Conservation (phyloP, 2,113 vertebrate genomes). For the Alectura lathami region DNA sequence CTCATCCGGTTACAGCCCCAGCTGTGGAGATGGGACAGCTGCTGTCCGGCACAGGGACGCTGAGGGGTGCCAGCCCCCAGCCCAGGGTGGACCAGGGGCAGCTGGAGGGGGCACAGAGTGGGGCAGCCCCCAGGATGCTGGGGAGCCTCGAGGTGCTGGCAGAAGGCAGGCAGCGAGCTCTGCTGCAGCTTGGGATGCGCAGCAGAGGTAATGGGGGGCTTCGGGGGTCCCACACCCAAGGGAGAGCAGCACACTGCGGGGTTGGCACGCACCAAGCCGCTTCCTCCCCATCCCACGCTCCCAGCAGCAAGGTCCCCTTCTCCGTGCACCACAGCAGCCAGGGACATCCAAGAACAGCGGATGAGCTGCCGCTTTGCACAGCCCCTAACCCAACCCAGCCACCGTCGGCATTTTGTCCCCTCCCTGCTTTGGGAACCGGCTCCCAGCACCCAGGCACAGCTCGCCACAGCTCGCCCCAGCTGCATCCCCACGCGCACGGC, state of each 20-base stretch:
- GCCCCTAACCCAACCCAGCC: background rate
- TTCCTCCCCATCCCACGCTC: background rate
- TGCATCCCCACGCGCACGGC: background rate
- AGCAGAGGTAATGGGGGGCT: background rate
- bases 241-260: accelerated
- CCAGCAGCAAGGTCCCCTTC: background rate
- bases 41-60: background rate
- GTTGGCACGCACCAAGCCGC: background rate
- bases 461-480: background rate
- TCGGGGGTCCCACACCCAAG: too few species aligned
- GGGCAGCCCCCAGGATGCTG: accelerated
- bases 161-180: background rate
- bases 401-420: too few species aligned
- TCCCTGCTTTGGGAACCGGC: background rate
- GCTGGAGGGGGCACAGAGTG: background rate
- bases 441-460: background rate
- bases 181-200: accelerated
- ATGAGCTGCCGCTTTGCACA: too few species aligned
- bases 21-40: background rate
- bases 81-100: background rate
- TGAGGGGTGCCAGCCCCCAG: background rate
- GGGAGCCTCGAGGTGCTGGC: background rate
- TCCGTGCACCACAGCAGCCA: accelerated
- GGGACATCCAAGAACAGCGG: accelerated
- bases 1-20: background rate